Evolutionary conservation across 2,888 invertebrate genomes (phyloP).

Genomic region (Furcula furcula): DNA sequence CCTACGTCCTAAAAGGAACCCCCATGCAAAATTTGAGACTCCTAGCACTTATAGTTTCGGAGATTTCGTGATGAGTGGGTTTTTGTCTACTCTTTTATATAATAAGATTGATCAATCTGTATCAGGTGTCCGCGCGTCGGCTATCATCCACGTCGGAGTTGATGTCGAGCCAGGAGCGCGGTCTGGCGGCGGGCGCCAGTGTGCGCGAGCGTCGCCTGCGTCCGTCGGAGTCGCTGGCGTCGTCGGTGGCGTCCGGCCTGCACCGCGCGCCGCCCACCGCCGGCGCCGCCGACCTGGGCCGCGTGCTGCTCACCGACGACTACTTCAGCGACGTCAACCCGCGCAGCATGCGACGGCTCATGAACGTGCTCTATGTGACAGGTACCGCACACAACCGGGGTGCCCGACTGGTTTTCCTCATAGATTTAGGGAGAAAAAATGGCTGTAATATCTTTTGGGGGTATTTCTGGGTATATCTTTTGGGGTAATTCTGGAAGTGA

Average conservation of each 20-base stretch:
- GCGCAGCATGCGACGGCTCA: slow-evolving; percentile 95
- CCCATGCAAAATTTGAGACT: too few relatives aligned
- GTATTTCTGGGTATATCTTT: too few relatives aligned
- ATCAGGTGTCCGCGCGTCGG: slow-evolving; percentile 86
- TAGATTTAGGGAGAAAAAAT: too few relatives aligned
- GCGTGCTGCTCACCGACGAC: slow-evolving; percentile 96
- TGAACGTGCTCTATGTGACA: slow-evolving; percentile 98
- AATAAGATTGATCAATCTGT: too few relatives aligned
- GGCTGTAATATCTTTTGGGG: too few relatives aligned
- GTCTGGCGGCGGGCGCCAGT: slow-evolving; percentile 74
- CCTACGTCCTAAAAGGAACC: too few relatives aligned
- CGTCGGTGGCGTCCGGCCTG: slow-evolving; percentile 94
- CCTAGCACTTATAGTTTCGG: too few relatives aligned
- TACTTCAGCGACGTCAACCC: slow-evolving; percentile 99
- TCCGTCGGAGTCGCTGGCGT: slow-evolving; percentile 93
- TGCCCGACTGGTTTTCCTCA: too few relatives aligned
- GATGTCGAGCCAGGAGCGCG: slow-evolving; percentile 91
- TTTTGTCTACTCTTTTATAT: too few relatives aligned
- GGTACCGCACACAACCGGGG: slow-evolving; percentile 71
- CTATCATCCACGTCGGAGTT: slow-evolving; percentile 90
- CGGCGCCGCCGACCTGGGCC: slow-evolving; percentile 86
- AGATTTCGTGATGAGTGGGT: too few relatives aligned
- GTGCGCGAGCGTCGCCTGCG: slow-evolving; percentile 87
- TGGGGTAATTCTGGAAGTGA: too few relatives aligned
- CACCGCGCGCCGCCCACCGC: slow-evolving; percentile 81